A percentile compares a stretch with the other conserved stretches of the same genome.
These are phyloP conservation scores for Drosophila tripunctata DNA, from an alignment of 2,888 invertebrate species.

Conservation along the genomic window DNA sequence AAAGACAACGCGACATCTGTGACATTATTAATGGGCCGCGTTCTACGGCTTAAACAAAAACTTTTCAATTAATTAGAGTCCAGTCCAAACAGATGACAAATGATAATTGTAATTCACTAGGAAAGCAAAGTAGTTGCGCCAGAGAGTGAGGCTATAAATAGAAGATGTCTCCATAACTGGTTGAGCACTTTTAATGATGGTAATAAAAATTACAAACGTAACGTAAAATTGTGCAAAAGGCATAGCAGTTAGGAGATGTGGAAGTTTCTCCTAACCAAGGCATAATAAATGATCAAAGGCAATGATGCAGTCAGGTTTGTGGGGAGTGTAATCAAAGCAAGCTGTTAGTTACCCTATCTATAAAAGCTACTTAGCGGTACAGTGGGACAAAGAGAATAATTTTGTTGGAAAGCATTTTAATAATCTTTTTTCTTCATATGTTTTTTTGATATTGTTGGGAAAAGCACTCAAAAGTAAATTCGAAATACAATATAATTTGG, in stretches of 20 bases:
- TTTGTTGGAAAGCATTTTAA: no score
- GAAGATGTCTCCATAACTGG: constrained; percentile 60
- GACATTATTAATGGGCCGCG: constrained; percentile 74
- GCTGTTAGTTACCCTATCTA: constrained; percentile 27
- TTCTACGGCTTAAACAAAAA: constrained; percentile 51
- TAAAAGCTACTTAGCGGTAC: constrained; percentile 6
- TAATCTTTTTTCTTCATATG: not conserved
- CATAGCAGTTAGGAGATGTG: not conserved
- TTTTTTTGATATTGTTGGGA: no score
- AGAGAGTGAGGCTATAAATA: constrained; percentile 8
- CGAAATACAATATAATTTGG: no score
- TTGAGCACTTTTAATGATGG: constrained; percentile 68
- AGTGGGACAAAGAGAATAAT: not conserved
- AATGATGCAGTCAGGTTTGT: constrained; percentile 18
- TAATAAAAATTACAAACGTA: constrained; percentile 65
- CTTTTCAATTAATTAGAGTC: constrained; percentile 77
- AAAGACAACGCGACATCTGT: constrained; percentile 63
- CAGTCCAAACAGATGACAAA: constrained; percentile 67
- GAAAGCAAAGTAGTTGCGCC: constrained; percentile 41
- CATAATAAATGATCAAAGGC: constrained; percentile 64
- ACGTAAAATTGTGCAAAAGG: constrained; percentile 18
- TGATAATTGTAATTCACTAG: constrained; percentile 68
- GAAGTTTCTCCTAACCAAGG: constrained; percentile 25
- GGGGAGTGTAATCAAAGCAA: constrained; percentile 53
- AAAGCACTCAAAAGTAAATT: no score